Evolutionary conservation across 2,888 invertebrate species (phyloP), one percentile per base, ranked within the genome.

Genomic region (Leptopilina drosophilae): DNA sequence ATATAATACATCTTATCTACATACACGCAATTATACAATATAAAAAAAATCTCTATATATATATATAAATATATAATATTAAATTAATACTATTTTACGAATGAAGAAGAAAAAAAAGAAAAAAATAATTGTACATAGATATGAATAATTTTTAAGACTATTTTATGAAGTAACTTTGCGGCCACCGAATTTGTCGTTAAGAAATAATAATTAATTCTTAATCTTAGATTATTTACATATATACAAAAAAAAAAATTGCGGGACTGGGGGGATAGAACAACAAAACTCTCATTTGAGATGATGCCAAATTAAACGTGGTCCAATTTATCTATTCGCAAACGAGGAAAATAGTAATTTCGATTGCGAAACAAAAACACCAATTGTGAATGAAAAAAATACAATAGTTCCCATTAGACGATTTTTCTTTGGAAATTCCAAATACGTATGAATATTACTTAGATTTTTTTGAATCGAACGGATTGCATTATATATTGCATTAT

Each of bases 11-110:
- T 49, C 73, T 53, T 56, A 56, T 56, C 53, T 56, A 73, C 73
- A 73, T 73, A 73, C 53, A 73, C 8, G 73, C 73, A 73, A 73
- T 73, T 53, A 53, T 73, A 73, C 53, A 73, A 69, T 53, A 69
- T 69, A 69, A 69, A 69, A 20, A 69, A 53, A 53, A 42, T 42
- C 73, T 73, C 56, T 49, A 49, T 49, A 49, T 49, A 73, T 73
- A 73, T 73, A 73, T 53, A 73, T 53, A 53, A 33, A 49, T 49
- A 53, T 73, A 73, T 73, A 73, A 56, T 86, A 87, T 85, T 88
- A 85, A 88, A 89, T 89, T 88, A 88, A 89, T 90, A 88, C 89
- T 89, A 90, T 89, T 90, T 89, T 89, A 90, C 87, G 88, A 89
- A 46, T 8, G 46, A 49, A 12, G 12, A 11, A 49, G 12, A 49